Evolutionary conservation across 2,113 vertebrate genomes (phyloP), one percentile per base, ranked within the genome.

Genomic region (Alouatta palliata): DNA sequence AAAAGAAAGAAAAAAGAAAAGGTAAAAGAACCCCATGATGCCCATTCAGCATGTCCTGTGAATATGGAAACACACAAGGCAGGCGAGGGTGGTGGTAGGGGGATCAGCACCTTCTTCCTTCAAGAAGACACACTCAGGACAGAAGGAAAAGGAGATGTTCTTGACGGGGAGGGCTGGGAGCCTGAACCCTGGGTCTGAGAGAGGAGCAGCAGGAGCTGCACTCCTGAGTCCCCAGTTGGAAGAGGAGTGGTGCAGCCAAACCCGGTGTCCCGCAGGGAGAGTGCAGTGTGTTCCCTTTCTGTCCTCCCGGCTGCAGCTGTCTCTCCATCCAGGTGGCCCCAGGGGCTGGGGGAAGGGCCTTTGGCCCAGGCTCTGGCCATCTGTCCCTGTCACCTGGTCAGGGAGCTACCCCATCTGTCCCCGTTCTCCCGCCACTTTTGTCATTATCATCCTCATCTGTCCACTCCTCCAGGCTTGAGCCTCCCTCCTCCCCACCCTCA

Each of bases 391-490:
- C 92, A 49, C 91, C 94, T 95, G 85, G 84, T 66, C 68, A 71
- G 32, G 95, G 40, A 11, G n/a, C 21, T 81, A 17, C 49, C 40
- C 35, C 23, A 8, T 56, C 91, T 49, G 91, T 82, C 35, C 20
- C 82, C 16, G 0, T 6, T 19, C 21, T 47, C 73, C 64, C 10
- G 2, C 40, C 13, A 1, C 25, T 61, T 37, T 16, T 20, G 32
- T 35, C 35, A 0, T n/a, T 66, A 0, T 90, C 95, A 1, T 96
- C 97, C 45, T 90, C 82, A 3, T 97, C 98, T 8, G 96, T 97
- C 75, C 86, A 92, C 75, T 98, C 98, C 30, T 98, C 98, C 80
- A 98, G 61, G 94, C 97, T 97, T 0, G 96, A 96, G 2, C 21
- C 83, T 4, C 47, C 94, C 17, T 84, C 85, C 5, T 21, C 91